phyloP scores from a whole-genome alignment of 2,113 vertebrate species.

The Penelope pileata region DNA sequence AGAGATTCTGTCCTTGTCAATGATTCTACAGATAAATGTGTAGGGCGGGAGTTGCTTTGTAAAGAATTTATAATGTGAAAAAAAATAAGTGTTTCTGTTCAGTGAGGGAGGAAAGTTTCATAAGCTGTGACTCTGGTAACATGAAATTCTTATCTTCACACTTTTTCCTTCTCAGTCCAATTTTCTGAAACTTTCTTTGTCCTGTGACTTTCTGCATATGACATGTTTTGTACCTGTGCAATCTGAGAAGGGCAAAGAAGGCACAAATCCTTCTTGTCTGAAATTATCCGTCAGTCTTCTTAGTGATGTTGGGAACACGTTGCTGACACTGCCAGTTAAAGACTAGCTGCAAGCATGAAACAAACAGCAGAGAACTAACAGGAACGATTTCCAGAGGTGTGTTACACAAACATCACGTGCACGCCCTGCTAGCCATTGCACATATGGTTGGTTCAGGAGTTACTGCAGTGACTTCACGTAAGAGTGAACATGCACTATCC shows the following conservation, averaged over 20 bases:
- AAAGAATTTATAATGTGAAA: not conserved
- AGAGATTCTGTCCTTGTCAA: not conserved
- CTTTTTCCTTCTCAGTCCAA: not conserved
- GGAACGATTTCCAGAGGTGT: constrained; percentile 54
- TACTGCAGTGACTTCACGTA: constrained; percentile 77
- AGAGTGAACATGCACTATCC: constrained; percentile 43
- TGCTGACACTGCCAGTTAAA: constrained; percentile 29
- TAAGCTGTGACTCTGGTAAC: not conserved
- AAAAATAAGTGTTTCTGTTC: not conserved
- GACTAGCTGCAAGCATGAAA: constrained; percentile 50
- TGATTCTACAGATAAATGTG: not conserved
- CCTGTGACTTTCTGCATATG: not conserved
- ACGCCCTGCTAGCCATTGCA: constrained; percentile 48
- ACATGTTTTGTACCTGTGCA: not conserved
- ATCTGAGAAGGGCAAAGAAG: not conserved
- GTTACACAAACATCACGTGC: not conserved
- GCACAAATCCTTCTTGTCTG: not conserved
- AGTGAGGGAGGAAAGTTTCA: not conserved
- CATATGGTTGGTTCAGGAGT: constrained; percentile 75
- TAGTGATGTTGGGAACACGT: constrained; percentile 41
- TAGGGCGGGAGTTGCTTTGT: not conserved
- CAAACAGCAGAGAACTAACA: constrained; percentile 62
- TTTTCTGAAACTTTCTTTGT: not conserved
- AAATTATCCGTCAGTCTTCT: too few species aligned
- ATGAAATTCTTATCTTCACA: not conserved